Evolutionary conservation across 2,113 vertebrate species (phyloP).

Genomic region (Malurus cyaneus): DNA sequence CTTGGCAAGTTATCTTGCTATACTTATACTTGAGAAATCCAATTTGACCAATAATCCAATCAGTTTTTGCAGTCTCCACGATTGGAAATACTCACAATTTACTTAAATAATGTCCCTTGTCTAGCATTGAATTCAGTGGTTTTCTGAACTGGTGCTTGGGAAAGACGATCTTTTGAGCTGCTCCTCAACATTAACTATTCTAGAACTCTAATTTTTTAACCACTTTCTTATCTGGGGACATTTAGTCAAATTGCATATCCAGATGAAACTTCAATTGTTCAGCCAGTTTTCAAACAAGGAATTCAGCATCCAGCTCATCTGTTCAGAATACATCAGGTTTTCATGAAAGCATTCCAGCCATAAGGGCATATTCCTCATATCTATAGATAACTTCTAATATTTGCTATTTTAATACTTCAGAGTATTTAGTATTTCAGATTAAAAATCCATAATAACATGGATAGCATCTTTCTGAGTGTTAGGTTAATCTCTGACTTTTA

Average conservation of each 20-base stretch:
- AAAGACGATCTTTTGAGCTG: background rate
- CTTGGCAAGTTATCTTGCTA: background rate
- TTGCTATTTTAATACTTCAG: background rate
- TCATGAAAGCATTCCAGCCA: background rate
- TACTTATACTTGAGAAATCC: background rate
- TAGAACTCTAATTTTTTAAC: background rate
- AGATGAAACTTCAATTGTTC: background rate
- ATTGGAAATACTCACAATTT: background rate
- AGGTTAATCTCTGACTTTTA: background rate
- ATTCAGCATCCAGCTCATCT: background rate
- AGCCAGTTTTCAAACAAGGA: background rate
- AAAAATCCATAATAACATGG: background rate
- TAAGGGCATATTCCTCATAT: background rate
- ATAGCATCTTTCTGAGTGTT: background rate
- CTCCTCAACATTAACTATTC: background rate
- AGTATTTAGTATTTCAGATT: background rate
- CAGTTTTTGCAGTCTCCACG: background rate
- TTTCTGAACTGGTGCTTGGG: background rate
- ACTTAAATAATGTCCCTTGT: background rate
- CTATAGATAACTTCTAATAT: background rate
- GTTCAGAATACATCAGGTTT: background rate
- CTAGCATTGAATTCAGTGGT: background rate
- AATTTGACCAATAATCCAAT: background rate
- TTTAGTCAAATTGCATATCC: background rate
- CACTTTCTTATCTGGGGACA: rapidly evolving